These are phyloP conservation scores for Caenorhabditis remanei DNA, from an alignment of 1,140 invertebrate genomes.

Conservation along the genomic window DNA sequence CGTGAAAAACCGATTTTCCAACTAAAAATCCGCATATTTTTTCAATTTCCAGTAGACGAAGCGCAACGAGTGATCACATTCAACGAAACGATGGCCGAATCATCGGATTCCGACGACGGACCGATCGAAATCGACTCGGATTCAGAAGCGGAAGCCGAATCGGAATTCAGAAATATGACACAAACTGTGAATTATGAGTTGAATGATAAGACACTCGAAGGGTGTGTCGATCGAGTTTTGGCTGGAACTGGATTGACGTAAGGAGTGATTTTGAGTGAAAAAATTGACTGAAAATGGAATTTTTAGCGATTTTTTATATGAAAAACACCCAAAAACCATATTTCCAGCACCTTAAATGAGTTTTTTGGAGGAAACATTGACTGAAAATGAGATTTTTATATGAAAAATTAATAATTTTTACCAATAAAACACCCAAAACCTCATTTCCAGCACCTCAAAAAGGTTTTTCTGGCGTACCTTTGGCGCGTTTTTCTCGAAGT, in stretches of 20 bases:
- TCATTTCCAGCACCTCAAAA: background rate
- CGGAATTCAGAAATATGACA: background rate
- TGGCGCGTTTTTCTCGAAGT: background rate
- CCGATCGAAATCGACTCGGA: background rate
- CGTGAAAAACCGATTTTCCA: background rate
- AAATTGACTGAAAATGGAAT: background rate
- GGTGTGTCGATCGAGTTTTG: background rate
- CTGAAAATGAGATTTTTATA: too few relatives aligned
- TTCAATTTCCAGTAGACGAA: constrained; percentile 11
- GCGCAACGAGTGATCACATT: background rate
- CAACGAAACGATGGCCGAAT: background rate
- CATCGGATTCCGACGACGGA: background rate
- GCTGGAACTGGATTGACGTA: constrained; percentile 14
- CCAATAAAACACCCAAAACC: too few relatives aligned
- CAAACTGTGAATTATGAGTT: background rate
- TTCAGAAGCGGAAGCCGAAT: background rate
- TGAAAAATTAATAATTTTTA: too few relatives aligned
- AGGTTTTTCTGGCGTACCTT: background rate
- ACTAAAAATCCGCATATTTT: background rate
- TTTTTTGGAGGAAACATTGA: too few relatives aligned
- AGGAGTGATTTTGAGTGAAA: too few relatives aligned
- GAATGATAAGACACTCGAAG: background rate
- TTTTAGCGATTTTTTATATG: background rate
- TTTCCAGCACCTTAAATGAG: too few relatives aligned
- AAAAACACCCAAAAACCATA: too few relatives aligned